Evolutionary conservation across 2,113 vertebrate genomes (phyloP), one percentile per base, ranked within the genome.

Genomic region (Eurystomus gularis): DNA sequence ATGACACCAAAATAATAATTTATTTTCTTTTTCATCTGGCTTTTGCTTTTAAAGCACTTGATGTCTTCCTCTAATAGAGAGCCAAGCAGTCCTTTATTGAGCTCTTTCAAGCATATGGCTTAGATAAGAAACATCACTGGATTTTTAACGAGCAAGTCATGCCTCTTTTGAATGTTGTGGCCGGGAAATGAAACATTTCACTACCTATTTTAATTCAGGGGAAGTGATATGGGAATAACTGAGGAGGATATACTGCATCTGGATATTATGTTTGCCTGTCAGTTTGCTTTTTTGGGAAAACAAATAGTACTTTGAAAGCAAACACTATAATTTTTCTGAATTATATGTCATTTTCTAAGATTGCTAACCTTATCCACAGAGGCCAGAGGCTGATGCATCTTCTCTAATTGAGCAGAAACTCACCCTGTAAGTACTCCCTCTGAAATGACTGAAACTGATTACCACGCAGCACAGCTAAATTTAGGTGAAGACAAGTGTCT

Each of bases 331-430:
- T 96, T 96, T 94, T 73, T 93, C 57, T n/a, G 54, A 96, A 96
- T 92, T 84, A 73, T 40, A 96, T 95, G 42, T 88, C 7, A 96
- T 97, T 94, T 96, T 88, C 79, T 81, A 64, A 94, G 79, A 86
- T 75, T 92, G 44, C 49, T 42, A 91, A 8, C 26, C 39, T 68
- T 69, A 81, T 79, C 60, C 90, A 68, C 44, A 90, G 62, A 73
- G 64, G 48, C 15, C 92, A 95, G 44, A 64, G 29, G 19, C 28
- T 85, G 84, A 55, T 85, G 37, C 15, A 40, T 95, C 72, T 94
- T 90, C 82, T 86, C 60, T 86, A 95, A 90, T 40, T 86, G 55
- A 90, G 44, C 31, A 42, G 37, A 88, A 90, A 58, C 75, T 82
- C 85, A 69, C 31, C 49, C 21, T 69, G 0, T 62, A 94, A 91